Conservation (phyloP, 30 jellyfish, hydroid and myxozoan genomes). For the Chrysaora quinquecirrha region DNA sequence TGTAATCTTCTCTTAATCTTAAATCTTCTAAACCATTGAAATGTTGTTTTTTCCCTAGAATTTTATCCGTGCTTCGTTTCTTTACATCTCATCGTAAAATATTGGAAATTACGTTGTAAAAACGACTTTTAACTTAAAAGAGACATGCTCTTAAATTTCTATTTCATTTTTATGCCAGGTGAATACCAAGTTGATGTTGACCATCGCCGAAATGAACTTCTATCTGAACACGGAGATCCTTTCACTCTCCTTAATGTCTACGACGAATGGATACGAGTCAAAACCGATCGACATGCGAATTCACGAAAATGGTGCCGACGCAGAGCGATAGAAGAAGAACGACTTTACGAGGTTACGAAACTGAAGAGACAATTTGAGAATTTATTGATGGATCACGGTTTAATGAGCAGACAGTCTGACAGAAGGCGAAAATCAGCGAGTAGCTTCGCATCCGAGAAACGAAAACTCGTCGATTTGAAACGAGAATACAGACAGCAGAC, state of each 20-base stretch:
- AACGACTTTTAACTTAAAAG: too few relatives aligned
- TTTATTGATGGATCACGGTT: constrained; percentile 68
- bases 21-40: too few relatives aligned
- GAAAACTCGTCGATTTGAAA: constrained; percentile 76
- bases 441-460: constrained; percentile 20
- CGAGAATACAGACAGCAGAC: constrained; percentile 73
- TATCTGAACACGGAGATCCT: constrained; percentile 97
- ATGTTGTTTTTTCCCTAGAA: too few relatives aligned
- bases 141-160: too few relatives aligned
- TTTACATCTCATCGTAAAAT: too few relatives aligned
- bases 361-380: constrained; percentile 91
- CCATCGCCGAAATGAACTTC: constrained; percentile 78
- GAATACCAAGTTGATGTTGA: constrained; percentile 81
- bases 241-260: constrained; percentile 81
- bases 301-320: constrained; percentile 96
- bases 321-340: constrained; percentile 93
- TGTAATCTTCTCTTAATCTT: too few relatives aligned
- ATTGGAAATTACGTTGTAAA: too few relatives aligned
- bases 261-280: constrained; percentile 93
- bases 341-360: constrained; percentile 94
- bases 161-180: too few relatives aligned
- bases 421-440: background rate
- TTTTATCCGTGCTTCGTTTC: too few relatives aligned
- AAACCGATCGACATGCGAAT: constrained; percentile 72
- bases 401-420: constrained; percentile 26